Evolutionary conservation across 1,140 invertebrate genomes (phyloP), one percentile per base, ranked within the genome.

Genomic region (Drosophila kepulauana): DNA sequence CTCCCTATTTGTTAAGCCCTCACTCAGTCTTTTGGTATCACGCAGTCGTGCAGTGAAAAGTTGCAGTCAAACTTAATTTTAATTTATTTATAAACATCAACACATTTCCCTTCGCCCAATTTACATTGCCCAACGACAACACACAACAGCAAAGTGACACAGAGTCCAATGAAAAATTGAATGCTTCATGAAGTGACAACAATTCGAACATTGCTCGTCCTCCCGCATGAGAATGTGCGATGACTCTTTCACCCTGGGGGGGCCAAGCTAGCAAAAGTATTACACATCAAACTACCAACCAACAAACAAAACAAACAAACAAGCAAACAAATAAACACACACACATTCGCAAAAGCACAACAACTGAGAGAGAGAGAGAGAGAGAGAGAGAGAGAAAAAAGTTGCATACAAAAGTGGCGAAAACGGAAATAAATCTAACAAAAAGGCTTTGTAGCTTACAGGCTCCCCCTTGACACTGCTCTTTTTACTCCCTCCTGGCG

Each of bases 351-450:
- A 43, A 41, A 64, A 58, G 52, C 49, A 75, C 38, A 20, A 45
- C 35, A 38, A 38, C 35, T 38, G 35, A 8, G 2, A 25, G 30
- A 38, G 30, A 48, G 28, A 71, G 52, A 16, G n/a, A 59, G 43
- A 74, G 25, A 41, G 7, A 48, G 52, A 25, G n/a, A 59, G 43
- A 78, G 25, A 41, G 10, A 48, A 61, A 79, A 78, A 87, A 82
- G 79, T 87, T 79, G 69, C 79, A 82, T 78, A 67, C 73, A 78
- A 87, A 87, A 82, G 77, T 82, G 84, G 46, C 72, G 64, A 78
- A 88, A 88, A 58, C 64, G 80, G 70, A 87, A 87, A 87, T 87
- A 88, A 87, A 87, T 87, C 84, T 88, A 88, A 87, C 84, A 88
- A 87, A 87, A 87, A 73, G 79, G 84, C 69, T 82, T 88, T 75